Percentiles rank a stretch among this genome's conserved stretches.
These are phyloP conservation scores for Equus przewalskii DNA, from an alignment of 2,113 vertebrate species.

Conservation along the genomic window DNA sequence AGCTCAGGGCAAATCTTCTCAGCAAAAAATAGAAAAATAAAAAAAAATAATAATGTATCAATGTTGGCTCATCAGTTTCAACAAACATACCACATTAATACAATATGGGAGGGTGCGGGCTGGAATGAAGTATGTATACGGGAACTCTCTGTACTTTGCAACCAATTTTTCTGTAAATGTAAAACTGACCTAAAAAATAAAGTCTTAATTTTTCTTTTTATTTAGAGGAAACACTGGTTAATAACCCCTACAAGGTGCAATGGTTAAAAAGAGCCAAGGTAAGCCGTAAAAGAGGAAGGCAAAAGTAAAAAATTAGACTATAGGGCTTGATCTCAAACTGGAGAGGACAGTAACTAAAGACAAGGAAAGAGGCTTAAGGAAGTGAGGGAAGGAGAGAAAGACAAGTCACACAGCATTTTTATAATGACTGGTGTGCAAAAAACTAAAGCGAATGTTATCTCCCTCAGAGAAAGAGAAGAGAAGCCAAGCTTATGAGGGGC, in stretches of 20 bases:
- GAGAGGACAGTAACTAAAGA: slow-evolving; percentile 49
- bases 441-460: slow-evolving; percentile 64
- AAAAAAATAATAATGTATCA: slow-evolving; percentile 12
- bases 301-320: slow-evolving; percentile 25
- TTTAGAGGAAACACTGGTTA: slow-evolving; percentile 14
- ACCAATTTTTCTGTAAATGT: slow-evolving; percentile 18
- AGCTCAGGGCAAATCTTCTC: too few relatives aligned
- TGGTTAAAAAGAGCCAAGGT: slow-evolving; percentile 15
- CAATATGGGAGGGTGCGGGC: background rate
- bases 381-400: background rate
- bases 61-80: slow-evolving; percentile 35
- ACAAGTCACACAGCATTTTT: slow-evolving; percentile 10
- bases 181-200: slow-evolving; percentile 43
- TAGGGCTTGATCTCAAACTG: background rate
- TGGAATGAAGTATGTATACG: background rate
- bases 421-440: slow-evolving; percentile 32
- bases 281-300: background rate
- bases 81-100: background rate
- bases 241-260: background rate
- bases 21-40: too few relatives aligned
- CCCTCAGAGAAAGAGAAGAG: slow-evolving; percentile 35
- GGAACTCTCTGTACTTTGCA: background rate
- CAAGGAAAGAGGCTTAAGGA: slow-evolving; percentile 16
- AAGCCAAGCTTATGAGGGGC: slow-evolving; percentile 46
- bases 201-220: background rate